These are phyloP conservation scores for Urocyon cinereoargenteus DNA, from an alignment of 2,797 vertebrate species.

Conservation along the genomic window DNA sequence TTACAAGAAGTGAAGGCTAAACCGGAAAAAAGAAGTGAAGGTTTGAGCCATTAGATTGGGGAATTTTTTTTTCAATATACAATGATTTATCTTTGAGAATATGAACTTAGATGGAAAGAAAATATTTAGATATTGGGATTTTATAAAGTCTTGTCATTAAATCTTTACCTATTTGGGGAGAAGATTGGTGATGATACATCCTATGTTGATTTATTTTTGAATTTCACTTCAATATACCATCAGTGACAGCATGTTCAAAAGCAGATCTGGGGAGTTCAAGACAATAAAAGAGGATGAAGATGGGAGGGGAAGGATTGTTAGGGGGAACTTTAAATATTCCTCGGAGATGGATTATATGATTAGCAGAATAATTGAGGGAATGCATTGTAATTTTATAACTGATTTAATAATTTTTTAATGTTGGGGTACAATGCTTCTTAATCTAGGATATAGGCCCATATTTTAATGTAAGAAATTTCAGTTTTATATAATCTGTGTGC, in stretches of 20 bases:
- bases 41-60: background rate
- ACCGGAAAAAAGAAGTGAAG: no score
- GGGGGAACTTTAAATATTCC: background rate
- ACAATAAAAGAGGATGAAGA: background rate
- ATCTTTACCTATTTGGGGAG: background rate
- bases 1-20: background rate
- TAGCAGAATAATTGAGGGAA: background rate
- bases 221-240: background rate
- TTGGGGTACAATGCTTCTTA: background rate
- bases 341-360: constrained; percentile 3
- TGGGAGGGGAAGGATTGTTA: background rate
- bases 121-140: background rate
- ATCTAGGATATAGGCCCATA: background rate
- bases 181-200: background rate
- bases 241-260: background rate
- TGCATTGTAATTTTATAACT: background rate
- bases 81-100: background rate
- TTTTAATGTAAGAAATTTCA: background rate
- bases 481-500: background rate
- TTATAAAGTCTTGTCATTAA: background rate
- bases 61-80: background rate
- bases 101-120: constrained; percentile 24
- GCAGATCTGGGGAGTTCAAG: background rate
- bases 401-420: background rate
- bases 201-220: background rate